Evolutionary conservation across 2,797 vertebrate genomes (phyloP).

Genomic region (Chaetophractus vellerosus): DNA sequence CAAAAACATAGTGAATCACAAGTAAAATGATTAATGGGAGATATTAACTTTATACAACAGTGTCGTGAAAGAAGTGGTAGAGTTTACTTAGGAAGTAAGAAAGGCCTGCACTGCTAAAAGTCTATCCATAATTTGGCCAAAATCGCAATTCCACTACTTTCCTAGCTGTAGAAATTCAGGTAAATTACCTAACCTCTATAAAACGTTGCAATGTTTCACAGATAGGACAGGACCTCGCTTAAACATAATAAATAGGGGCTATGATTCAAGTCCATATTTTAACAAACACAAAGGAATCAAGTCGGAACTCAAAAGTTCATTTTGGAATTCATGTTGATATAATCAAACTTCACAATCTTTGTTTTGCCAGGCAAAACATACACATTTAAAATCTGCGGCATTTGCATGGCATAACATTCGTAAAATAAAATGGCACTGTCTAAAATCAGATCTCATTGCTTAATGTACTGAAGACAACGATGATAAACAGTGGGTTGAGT

Average conservation of each 20-base stretch:
- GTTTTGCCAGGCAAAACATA: conserved; percentile 22
- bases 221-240: background rate
- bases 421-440: conserved; percentile 51
- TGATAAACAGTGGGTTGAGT: background rate
- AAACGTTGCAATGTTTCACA: conserved; percentile 47
- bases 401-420: conserved; percentile 19
- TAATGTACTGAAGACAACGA: background rate
- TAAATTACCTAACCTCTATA: conserved; percentile 54
- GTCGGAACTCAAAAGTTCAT: conserved; percentile 54
- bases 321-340: conserved; percentile 52
- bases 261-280: conserved; percentile 64
- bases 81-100: background rate
- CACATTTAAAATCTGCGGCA: conserved; percentile 5
- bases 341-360: conserved; percentile 27
- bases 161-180: background rate
- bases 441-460: conserved; percentile 59
- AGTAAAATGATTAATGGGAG: conserved; percentile 55
- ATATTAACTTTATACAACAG: conserved; percentile 1
- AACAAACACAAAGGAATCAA: conserved; percentile 70
- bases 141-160: conserved; percentile 22
- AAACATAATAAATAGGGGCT: conserved; percentile 44
- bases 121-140: conserved; percentile 9
- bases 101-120: background rate
- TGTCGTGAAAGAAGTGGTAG: conserved; percentile 23
- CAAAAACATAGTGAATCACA: conserved; percentile 15